Percentiles rank a stretch among this genome's conserved stretches.
phyloP scores from a whole-genome alignment of 2,113 vertebrate genomes.

The Callipepla squamata region DNA sequence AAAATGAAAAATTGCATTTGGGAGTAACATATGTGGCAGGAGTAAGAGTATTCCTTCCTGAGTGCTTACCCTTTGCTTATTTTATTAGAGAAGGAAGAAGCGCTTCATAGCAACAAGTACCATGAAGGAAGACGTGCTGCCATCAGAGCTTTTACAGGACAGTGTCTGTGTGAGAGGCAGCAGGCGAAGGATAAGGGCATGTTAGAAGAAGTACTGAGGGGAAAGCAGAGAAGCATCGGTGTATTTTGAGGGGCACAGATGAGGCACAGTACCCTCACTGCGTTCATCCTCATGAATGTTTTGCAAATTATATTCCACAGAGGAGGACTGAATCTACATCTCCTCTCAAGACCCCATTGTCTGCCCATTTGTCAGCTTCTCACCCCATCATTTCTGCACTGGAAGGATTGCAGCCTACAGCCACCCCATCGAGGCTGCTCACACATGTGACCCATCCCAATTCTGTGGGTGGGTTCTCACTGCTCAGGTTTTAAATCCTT shows the following conservation, averaged over 20 bases:
- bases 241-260: neutral
- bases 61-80: neutral
- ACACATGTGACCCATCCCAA: neutral
- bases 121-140: neutral
- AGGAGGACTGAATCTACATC: constrained; percentile 1
- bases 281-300: neutral
- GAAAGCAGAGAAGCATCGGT: neutral
- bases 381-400: neutral
- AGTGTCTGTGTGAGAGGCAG: neutral
- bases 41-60: neutral
- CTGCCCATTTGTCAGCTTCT: neutral
- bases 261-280: neutral
- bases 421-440: neutral
- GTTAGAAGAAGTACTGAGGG: neutral
- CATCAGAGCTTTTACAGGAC: neutral
- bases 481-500: neutral
- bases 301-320: neutral
- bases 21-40: neutral
- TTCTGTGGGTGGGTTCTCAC: neutral
- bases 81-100: neutral
- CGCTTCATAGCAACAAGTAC: neutral
- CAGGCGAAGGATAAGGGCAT: neutral
- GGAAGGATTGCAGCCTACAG: neutral
- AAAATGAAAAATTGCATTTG: neutral
- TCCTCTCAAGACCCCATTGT: neutral